Percentiles rank a stretch among this genome's conserved stretches.
phyloP scores from a whole-genome alignment of 2,113 vertebrate species.

The Eudyptes chrysolophus region DNA sequence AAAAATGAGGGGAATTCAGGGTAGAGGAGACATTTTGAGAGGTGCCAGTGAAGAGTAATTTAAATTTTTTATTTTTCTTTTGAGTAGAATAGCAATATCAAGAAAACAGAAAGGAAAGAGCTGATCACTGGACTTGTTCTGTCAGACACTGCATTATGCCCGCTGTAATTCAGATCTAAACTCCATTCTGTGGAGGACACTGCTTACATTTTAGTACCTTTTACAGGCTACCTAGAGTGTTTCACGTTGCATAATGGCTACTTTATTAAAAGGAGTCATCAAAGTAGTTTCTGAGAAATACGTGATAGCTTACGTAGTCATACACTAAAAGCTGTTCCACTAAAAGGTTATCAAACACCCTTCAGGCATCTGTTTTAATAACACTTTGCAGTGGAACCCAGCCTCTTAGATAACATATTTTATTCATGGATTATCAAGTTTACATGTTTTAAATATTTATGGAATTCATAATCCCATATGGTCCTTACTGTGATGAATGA shows the following conservation, averaged over 20 bases:
- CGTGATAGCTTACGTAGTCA: neutral
- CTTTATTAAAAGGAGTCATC: neutral
- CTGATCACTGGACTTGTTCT: neutral
- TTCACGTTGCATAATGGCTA: neutral
- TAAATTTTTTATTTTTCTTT: neutral
- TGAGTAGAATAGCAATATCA: neutral
- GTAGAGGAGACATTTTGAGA: neutral
- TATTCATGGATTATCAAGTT: constrained; percentile 17
- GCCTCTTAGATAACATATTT: neutral
- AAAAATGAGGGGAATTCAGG: neutral
- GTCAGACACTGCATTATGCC: neutral
- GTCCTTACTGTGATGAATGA: neutral
- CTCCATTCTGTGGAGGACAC: neutral
- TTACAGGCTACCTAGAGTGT: neutral
- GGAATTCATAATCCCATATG: neutral
- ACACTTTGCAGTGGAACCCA: neutral
- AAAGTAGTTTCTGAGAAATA: neutral
- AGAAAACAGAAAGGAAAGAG: neutral
- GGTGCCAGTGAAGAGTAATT: neutral
- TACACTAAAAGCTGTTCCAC: neutral
- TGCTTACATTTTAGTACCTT: neutral
- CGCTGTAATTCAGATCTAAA: neutral
- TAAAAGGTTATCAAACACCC: neutral
- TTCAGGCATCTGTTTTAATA: neutral
- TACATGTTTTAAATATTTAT: constrained; percentile 28